phyloP scores from a whole-genome alignment of 2,797 vertebrate genomes.

The Eospalax fontanierii region DNA sequence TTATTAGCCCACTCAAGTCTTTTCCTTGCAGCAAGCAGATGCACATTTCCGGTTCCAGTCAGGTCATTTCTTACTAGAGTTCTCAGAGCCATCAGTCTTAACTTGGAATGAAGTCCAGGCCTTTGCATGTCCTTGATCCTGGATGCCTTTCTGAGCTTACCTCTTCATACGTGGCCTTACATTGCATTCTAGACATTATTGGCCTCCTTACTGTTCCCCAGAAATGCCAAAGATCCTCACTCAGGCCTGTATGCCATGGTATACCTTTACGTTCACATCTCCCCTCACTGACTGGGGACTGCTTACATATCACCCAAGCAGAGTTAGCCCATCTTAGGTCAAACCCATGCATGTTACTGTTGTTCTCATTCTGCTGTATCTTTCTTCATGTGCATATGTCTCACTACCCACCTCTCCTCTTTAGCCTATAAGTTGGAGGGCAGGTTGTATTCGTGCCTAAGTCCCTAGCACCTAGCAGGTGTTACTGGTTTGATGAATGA shows the following conservation, averaged over 20 bases:
- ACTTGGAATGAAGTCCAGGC: neutral
- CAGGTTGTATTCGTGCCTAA: neutral
- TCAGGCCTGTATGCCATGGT: neutral
- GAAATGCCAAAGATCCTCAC: neutral
- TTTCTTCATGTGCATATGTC: neutral
- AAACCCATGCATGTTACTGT: fast-evolving
- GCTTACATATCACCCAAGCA: fast-evolving
- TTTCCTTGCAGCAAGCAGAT: neutral
- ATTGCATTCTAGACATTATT: neutral
- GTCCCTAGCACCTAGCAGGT: neutral
- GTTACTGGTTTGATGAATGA: neutral
- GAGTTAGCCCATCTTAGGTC: neutral
- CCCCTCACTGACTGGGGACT: neutral
- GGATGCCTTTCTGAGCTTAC: neutral
- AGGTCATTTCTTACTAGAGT: neutral
- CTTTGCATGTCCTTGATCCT: neutral
- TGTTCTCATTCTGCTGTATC: neutral
- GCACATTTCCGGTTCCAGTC: neutral
- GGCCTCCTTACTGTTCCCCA: neutral
- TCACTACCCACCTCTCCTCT: neutral
- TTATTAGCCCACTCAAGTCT: neutral
- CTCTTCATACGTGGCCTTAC: neutral
- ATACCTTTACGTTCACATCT: neutral
- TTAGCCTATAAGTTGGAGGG: neutral
- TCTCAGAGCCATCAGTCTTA: too few species aligned